A percentile compares a stretch with the other conserved stretches of the same genome.
Conservation (phyloP, 2,888 invertebrate genomes). For the Rugalucina vietnamica region DNA sequence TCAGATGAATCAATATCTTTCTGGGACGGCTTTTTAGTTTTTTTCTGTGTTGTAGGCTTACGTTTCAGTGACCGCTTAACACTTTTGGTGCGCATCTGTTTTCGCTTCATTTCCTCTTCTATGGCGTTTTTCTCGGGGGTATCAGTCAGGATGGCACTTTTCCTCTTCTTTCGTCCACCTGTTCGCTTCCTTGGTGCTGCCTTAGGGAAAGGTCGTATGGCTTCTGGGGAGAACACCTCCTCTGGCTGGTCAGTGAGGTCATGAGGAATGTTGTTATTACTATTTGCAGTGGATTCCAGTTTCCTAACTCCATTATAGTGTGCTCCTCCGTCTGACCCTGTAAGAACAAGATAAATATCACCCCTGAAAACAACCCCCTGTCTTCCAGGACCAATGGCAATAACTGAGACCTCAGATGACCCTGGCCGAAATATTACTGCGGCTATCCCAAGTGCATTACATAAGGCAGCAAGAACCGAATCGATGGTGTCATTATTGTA, state of each 20-base stretch:
- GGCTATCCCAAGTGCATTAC: conserved; percentile 41
- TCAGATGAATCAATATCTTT: background rate
- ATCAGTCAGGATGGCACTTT: conserved; percentile 47
- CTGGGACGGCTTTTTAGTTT: background rate
- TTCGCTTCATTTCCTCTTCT: background rate
- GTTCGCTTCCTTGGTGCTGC: conserved; percentile 35
- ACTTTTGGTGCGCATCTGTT: background rate
- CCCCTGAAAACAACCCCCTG: conserved; percentile 28
- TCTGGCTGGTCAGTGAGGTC: background rate
- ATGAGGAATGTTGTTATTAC: conserved; percentile 3
- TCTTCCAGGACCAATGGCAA: conserved; percentile 45
- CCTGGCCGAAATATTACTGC: conserved; percentile 30
- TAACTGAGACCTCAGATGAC: conserved; percentile 25
- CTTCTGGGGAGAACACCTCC: conserved; percentile 40
- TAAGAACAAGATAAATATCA: conserved; percentile 47
- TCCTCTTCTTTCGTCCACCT: conserved; percentile 37
- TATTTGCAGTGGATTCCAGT: conserved; percentile 8
- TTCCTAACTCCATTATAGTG: conserved; percentile 45
- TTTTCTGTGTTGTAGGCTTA: background rate
- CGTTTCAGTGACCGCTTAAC: background rate
- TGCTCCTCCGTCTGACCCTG: conserved; percentile 32
- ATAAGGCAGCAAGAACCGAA: conserved; percentile 33
- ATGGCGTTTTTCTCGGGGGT: conserved; percentile 28
- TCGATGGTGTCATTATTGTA: conserved; percentile 43
- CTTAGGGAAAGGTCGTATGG: conserved; percentile 43